Conservation (phyloP, 2,113 vertebrate species). For the Eclectus roratus region DNA sequence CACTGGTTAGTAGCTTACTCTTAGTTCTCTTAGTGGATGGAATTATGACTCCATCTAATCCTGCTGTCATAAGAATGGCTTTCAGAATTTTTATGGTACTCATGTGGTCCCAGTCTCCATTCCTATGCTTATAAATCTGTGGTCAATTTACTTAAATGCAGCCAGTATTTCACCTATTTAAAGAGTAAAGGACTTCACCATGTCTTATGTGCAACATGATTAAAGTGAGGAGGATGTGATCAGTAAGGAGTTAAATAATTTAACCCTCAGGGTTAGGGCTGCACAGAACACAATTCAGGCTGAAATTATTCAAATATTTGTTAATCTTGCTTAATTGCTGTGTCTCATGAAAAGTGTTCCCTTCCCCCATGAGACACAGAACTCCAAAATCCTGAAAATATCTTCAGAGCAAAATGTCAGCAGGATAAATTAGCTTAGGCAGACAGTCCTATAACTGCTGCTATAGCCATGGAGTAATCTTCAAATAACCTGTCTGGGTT, state of each 20-base stretch:
- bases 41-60: background rate
- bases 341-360: background rate
- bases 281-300: background rate
- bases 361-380: background rate
- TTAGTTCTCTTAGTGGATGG: background rate
- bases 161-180: background rate
- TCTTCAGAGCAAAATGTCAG: background rate
- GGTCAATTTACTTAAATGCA: background rate
- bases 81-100: background rate
- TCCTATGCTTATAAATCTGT: background rate
- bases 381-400: background rate
- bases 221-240: background rate
- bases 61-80: background rate
- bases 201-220: background rate
- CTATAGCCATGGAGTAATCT: background rate
- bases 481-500: background rate
- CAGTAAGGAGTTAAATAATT: background rate
- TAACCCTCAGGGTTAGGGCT: background rate
- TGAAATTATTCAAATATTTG: slow-evolving; percentile 8
- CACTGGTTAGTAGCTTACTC: background rate
- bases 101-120: background rate
- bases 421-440: background rate
- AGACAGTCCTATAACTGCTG: background rate
- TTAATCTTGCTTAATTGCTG: background rate
- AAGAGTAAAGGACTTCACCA: background rate